phyloP scores from a whole-genome alignment of 2,888 invertebrate genomes.

The Parnassius apollo region DNA sequence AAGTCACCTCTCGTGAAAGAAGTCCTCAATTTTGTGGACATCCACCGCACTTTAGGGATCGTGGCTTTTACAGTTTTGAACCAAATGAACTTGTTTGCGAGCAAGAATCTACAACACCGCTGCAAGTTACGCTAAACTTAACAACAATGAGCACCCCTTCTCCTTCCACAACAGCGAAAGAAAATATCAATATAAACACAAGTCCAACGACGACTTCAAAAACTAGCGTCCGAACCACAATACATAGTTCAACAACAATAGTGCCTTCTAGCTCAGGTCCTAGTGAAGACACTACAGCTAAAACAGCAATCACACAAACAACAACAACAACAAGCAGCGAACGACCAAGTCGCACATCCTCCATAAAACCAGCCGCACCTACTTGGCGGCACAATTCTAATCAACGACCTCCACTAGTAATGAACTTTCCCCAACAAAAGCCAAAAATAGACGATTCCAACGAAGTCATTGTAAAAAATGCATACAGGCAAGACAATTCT shows the following conservation, averaged over 20 bases:
- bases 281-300: constrained; percentile 45
- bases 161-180: constrained; percentile 43
- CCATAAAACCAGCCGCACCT: constrained; percentile 66
- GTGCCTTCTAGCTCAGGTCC: constrained; percentile 43
- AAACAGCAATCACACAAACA: constrained; percentile 44
- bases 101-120: constrained; percentile 56
- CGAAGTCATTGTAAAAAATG: constrained; percentile 92
- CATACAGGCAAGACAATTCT: constrained; percentile 91
- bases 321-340: constrained; percentile 54
- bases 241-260: constrained; percentile 40
- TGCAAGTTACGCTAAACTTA: constrained; percentile 40
- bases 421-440: constrained; percentile 85
- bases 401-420: constrained; percentile 86
- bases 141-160: constrained; percentile 25
- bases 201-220: constrained; percentile 47
- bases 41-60: constrained; percentile 88
- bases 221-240: constrained; percentile 42
- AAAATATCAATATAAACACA: constrained; percentile 41
- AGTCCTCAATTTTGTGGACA: constrained; percentile 96
- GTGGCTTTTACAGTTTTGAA: constrained; percentile 93
- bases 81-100: constrained; percentile 86
- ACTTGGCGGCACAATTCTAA: constrained; percentile 75
- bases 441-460: constrained; percentile 84
- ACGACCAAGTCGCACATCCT: constrained; percentile 52
- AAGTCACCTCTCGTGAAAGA: constrained; percentile 94